These are phyloP conservation scores for Florisuga fusca DNA, from an alignment of 2,797 vertebrate genomes.

Conservation along the genomic window DNA sequence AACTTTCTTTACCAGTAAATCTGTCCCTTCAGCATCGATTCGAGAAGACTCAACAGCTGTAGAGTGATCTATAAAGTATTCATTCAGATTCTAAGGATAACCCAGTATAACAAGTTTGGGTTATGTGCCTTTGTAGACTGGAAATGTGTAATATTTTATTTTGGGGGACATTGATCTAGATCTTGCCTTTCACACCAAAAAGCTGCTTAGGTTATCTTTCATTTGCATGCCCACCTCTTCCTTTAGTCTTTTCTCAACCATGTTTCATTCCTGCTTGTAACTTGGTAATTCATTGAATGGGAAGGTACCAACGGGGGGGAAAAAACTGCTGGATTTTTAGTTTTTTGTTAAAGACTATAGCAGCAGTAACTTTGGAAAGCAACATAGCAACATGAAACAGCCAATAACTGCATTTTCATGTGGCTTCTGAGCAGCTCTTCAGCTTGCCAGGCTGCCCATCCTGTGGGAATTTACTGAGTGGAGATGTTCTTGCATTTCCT, in stretches of 20 bases:
- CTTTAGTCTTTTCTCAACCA: background rate
- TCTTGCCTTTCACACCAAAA: background rate
- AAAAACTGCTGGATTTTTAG: background rate
- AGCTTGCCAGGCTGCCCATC: background rate
- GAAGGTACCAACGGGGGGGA: background rate
- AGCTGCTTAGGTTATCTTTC: background rate
- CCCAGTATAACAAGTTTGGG: background rate
- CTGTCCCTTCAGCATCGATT: background rate
- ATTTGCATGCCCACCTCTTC: background rate
- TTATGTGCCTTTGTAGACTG: background rate
- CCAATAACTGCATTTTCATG: background rate
- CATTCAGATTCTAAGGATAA: background rate
- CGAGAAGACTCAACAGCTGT: background rate
- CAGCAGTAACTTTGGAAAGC: background rate
- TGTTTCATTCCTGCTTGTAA: background rate
- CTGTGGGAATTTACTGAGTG: background rate
- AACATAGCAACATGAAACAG: background rate
- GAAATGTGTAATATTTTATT: background rate
- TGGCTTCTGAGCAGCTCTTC: background rate
- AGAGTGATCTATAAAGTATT: background rate
- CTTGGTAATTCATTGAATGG: background rate
- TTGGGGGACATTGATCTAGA: too few relatives aligned
- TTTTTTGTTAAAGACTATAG: background rate
- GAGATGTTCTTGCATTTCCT: background rate
- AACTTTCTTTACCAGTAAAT: background rate